A percentile compares a stretch with the other conserved stretches of the same genome.
These are phyloP conservation scores for Sitta europaea DNA, from an alignment of 2,113 vertebrate species.

Conservation along the genomic window DNA sequence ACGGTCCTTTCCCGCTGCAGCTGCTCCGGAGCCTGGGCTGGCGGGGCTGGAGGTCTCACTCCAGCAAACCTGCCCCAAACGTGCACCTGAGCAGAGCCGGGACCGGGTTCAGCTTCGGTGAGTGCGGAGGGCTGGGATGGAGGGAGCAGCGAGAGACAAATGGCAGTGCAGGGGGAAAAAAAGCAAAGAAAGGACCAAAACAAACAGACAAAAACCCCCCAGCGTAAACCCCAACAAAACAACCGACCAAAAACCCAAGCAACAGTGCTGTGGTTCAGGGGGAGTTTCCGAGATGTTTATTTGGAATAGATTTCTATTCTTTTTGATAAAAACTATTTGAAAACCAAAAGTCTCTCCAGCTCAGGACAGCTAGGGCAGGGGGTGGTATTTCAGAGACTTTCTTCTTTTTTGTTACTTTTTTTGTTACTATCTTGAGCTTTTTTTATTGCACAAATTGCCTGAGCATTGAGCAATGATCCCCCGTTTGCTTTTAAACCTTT, in stretches of 20 bases:
- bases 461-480: neutral
- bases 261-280: neutral
- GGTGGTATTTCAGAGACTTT: neutral
- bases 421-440: neutral
- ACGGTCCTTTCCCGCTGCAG: neutral
- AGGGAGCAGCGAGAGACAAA: neutral
- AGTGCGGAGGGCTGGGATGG: neutral
- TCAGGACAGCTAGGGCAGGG: neutral
- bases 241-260: neutral
- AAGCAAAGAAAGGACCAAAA: neutral
- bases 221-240: neutral
- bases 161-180: neutral
- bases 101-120: neutral
- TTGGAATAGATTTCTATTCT: neutral
- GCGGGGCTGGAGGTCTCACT: rapidly evolving
- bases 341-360: neutral
- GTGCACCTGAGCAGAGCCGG: neutral
- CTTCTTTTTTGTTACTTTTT: neutral
- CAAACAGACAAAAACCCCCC: neutral
- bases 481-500: neutral
- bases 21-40: neutral
- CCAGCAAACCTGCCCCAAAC: neutral
- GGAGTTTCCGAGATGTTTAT: neutral
- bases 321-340: neutral
- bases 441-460: neutral